Percentiles rank a stretch among this genome's conserved stretches.
Conservation (phyloP, 2,113 vertebrate genomes). For the Callionymus lyra region DNA sequence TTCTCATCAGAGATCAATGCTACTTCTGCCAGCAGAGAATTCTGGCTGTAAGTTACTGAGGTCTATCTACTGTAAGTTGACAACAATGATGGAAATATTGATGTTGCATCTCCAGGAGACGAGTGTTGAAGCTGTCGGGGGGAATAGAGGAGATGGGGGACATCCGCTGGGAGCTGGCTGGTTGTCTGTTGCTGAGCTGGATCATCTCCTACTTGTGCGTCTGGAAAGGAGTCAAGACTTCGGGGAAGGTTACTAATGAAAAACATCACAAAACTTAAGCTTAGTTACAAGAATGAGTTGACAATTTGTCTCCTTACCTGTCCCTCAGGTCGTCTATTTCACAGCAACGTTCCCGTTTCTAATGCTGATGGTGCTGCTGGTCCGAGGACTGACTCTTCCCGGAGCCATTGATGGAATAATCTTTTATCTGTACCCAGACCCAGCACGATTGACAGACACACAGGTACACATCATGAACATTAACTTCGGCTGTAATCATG, state of each 20-base stretch:
- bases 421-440: conserved; percentile 27
- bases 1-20: conserved; percentile 1
- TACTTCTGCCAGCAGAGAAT: conserved; percentile 20
- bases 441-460: conserved; percentile 8
- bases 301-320: neutral
- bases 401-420: conserved; percentile 18
- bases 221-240: conserved; percentile 28
- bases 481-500: no score
- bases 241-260: conserved; percentile 17
- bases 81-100: neutral
- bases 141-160: conserved; percentile 20
- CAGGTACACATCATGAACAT: conserved; percentile 11
- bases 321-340: conserved; percentile 17
- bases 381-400: conserved; percentile 23
- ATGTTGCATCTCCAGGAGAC: conserved; percentile 3
- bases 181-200: conserved; percentile 27
- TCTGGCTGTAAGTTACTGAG: conserved; percentile 24
- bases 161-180: conserved; percentile 28
- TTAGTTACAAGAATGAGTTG: neutral
- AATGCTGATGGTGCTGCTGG: conserved; percentile 20
- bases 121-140: conserved; percentile 18
- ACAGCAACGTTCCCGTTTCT: conserved; percentile 25
- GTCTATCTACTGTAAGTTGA: no score
- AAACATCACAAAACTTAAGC: neutral
- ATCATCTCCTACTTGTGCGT: conserved; percentile 23